These are phyloP conservation scores for Agonopterix arenella DNA, from an alignment of 2,888 invertebrate genomes.

Conservation along the genomic window DNA sequence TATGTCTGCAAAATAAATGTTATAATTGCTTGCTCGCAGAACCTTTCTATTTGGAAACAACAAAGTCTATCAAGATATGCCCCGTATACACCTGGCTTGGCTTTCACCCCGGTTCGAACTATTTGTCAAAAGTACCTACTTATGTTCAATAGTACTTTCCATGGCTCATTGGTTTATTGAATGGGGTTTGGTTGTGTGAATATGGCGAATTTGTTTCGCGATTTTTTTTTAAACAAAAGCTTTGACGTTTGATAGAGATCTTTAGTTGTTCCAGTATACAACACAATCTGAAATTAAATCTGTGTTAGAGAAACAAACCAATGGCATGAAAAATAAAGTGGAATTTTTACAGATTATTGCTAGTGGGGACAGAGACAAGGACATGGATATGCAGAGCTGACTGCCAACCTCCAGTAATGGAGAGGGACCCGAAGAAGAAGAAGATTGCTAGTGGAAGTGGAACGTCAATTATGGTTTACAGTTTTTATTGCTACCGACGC, in stretches of 20 bases:
- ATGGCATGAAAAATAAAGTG: too few relatives aligned
- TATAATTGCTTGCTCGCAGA: too few relatives aligned
- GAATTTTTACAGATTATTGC: too few relatives aligned
- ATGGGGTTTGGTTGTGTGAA: slow-evolving; percentile 32
- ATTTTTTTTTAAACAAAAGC: slow-evolving; percentile 34
- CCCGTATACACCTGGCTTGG: slow-evolving; percentile 65
- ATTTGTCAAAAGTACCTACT: slow-evolving; percentile 48
- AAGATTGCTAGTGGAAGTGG: too few relatives aligned
- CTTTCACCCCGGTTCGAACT: slow-evolving; percentile 50
- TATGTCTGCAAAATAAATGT: too few relatives aligned
- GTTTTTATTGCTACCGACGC: too few relatives aligned
- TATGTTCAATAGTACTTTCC: slow-evolving; percentile 55
- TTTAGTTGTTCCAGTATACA: slow-evolving; percentile 4
- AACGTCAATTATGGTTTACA: too few relatives aligned
- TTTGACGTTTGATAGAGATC: slow-evolving; percentile 31
- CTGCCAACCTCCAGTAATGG: too few relatives aligned
- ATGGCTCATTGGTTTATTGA: slow-evolving; percentile 54
- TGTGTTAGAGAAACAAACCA: background rate
- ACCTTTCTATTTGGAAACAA: too few relatives aligned
- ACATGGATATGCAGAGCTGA: too few relatives aligned
- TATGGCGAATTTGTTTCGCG: slow-evolving; percentile 32
- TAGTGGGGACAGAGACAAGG: too few relatives aligned
- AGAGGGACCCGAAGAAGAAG: too few relatives aligned
- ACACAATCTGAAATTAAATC: background rate
- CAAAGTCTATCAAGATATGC: slow-evolving; percentile 60